phyloP scores from a whole-genome alignment of 1,140 invertebrate species.

The Tetraneura akinire region DNA sequence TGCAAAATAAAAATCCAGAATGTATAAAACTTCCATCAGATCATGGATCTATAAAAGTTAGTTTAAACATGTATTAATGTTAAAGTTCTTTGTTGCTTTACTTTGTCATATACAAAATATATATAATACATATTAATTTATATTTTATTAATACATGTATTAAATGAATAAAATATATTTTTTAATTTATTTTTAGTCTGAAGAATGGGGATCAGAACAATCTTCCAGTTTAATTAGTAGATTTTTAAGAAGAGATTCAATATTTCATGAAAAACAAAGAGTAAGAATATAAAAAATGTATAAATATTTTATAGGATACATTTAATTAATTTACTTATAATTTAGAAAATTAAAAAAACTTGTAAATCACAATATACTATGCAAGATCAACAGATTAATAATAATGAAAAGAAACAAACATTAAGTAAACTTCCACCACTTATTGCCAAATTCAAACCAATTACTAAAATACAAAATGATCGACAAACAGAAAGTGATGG shows the following conservation, averaged over 20 bases:
- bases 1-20: conserved; percentile 68
- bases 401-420: conserved; percentile 51
- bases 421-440: conserved; percentile 61
- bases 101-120: too few relatives aligned
- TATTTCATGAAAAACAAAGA: conserved; percentile 59
- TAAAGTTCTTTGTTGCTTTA: too few relatives aligned
- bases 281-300: conserved; percentile 55
- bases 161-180: not conserved
- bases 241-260: conserved; percentile 68
- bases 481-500: conserved; percentile 70
- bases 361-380: conserved; percentile 37
- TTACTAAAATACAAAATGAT: conserved; percentile 65
- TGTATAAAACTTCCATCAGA: conserved; percentile 60
- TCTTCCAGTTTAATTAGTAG: conserved; percentile 72
- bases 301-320: too few relatives aligned
- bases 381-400: conserved; percentile 38
- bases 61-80: conserved; percentile 39
- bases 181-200: conserved; percentile 64
- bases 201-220: conserved; percentile 73
- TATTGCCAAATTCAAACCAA: conserved; percentile 71
- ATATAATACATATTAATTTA: too few relatives aligned
- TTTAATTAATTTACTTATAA: not conserved
- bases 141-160: too few relatives aligned
- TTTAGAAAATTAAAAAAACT: conserved; percentile 47
- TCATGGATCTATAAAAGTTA: conserved; percentile 68